phyloP scores from a whole-genome alignment of 2,113 vertebrate species.

The Halichoeres trimaculatus region DNA sequence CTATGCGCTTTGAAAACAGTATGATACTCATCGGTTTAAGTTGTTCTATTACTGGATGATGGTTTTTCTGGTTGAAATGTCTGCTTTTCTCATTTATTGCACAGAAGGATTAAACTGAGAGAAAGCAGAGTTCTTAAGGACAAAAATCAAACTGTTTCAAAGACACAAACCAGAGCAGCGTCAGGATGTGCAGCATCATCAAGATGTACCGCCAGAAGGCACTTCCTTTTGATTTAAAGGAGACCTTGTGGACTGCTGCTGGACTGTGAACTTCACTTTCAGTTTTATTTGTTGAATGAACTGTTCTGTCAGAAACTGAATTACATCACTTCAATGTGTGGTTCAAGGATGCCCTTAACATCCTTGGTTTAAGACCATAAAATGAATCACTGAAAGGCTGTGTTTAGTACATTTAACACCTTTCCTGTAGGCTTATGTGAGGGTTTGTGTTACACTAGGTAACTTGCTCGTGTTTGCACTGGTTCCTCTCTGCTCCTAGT shows the following conservation, averaged over 20 bases:
- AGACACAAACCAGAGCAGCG: conserved; percentile 36
- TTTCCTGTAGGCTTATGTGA: neutral
- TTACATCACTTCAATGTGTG: conserved; percentile 13
- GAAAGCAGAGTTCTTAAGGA: conserved; percentile 18
- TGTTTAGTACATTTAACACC: neutral
- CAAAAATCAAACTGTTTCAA: conserved; percentile 29
- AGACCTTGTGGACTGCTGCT: conserved; percentile 46
- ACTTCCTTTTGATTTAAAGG: conserved; percentile 56
- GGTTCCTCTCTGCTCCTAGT: conserved; percentile 23
- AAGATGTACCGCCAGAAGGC: conserved; percentile 45
- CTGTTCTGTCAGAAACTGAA: conserved; percentile 32
- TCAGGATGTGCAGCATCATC: conserved; percentile 47
- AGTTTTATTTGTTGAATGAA: conserved; percentile 29
- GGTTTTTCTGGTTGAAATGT: neutral
- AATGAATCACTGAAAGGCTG: conserved; percentile 16
- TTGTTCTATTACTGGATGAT: neutral
- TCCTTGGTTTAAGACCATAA: conserved; percentile 17
- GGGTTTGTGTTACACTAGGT: neutral
- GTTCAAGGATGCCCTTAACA: conserved; percentile 30
- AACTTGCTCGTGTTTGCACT: neutral
- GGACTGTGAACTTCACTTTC: conserved; percentile 45
- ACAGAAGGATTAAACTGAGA: neutral
- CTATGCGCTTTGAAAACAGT: no score
- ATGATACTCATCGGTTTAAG: no score
- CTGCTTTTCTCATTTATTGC: neutral